These are phyloP conservation scores for Brienomyrus brachyistius DNA, from an alignment of 2,113 vertebrate species.

Conservation along the genomic window DNA sequence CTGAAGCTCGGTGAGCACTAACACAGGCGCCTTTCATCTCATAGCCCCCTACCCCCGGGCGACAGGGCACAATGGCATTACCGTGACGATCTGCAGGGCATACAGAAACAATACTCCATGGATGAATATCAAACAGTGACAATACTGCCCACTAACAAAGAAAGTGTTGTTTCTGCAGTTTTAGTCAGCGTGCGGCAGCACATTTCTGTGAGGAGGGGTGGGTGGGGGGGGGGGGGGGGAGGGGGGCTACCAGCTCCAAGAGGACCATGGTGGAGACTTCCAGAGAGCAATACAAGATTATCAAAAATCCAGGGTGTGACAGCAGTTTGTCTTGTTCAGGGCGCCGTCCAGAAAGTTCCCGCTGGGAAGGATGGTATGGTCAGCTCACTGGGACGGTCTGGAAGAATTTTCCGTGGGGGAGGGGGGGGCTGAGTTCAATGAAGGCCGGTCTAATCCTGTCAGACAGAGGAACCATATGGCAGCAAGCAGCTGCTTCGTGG, in stretches of 20 bases:
- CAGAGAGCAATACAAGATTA: not conserved
- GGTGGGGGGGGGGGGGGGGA: not conserved
- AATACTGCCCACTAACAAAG: not conserved
- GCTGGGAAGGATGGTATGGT: not conserved
- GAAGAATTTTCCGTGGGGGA: not conserved
- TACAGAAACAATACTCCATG: not conserved
- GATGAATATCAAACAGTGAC: not conserved
- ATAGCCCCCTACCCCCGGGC: not conserved
- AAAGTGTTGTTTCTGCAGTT: conserved; percentile 16
- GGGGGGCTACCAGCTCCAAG: not conserved
- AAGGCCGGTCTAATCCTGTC: conserved; percentile 37
- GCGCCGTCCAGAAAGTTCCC: not conserved
- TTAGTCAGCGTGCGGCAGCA: not conserved
- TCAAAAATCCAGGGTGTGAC: not conserved
- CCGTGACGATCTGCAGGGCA: not conserved
- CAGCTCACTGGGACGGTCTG: not conserved
- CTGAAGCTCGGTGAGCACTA: not conserved
- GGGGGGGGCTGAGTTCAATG: not conserved
- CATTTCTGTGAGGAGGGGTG: not conserved
- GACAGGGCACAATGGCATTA: not conserved
- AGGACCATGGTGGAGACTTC: not conserved
- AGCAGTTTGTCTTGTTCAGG: not conserved
- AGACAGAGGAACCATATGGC: conserved; percentile 47
- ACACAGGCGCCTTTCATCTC: not conserved
- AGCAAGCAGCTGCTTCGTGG: not conserved